Evolutionary conservation across 1,140 invertebrate genomes (phyloP).

Genomic region (Procambarus clarkii): DNA sequence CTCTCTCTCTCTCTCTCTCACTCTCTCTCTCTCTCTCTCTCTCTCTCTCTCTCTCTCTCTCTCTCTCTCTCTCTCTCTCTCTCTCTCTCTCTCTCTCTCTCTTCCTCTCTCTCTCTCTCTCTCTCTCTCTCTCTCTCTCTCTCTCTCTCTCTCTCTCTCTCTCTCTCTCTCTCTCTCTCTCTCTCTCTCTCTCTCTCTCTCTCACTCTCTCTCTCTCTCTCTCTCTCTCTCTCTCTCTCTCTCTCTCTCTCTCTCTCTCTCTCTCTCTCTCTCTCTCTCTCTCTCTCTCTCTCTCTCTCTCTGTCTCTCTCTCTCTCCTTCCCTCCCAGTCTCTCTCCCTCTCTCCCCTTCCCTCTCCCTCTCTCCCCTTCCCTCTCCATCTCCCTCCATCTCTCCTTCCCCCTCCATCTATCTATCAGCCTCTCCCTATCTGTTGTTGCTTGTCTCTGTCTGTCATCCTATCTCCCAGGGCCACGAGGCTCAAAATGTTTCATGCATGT

Average conservation of each 20-base stretch:
- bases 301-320: background rate
- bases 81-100: conserved; percentile 14
- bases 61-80: conserved; percentile 13
- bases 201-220: background rate
- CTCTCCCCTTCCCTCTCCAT: no score
- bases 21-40: conserved; percentile 5
- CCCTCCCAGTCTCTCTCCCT: background rate
- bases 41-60: background rate
- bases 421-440: no score
- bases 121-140: conserved; percentile 1
- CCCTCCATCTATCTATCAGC: no score
- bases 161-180: conserved; percentile 11
- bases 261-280: background rate
- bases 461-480: no score
- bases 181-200: conserved; percentile 11
- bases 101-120: background rate
- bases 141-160: background rate
- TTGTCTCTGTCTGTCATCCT: no score
- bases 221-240: background rate
- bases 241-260: conserved; percentile 18
- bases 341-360: no score
- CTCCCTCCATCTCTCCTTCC: no score
- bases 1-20: background rate
- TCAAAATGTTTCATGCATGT: no score
- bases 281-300: no score